Evolutionary conservation across 2,888 invertebrate species (phyloP), one percentile per base, ranked within the genome.

Genomic region (Metalampra italica): DNA sequence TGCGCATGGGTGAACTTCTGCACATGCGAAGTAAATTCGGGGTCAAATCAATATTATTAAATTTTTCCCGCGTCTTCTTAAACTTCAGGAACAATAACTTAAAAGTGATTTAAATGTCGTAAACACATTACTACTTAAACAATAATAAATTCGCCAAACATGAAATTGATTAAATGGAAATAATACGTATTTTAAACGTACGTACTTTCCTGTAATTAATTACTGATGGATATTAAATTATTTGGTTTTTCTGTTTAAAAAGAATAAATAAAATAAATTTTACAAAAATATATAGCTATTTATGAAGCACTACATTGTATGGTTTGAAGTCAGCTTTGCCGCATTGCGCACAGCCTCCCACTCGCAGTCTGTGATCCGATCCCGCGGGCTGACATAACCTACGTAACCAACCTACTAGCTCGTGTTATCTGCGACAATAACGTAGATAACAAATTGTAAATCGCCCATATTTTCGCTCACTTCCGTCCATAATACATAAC

Each of bases 271-370:
- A 22, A 5, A 22, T 22, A 22, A 22, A 22, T 22, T n/a, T n/a
- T n/a, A n/a, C n/a, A n/a, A 22, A 22, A 22, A 22, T 22, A 22
- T 22, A 22, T 22, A 22, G 5, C 22, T 22, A 22, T 22, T 22
- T 22, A 22, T 22, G 22, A 2, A 22, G 22, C 22, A 22, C 2
- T 22, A 22, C 5, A 22, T 22, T 22, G 2, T 65, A 70, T 75
- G 67, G 74, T 74, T 72, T 71, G 65, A 69, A 64, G 64, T 69
- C 70, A 75, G 67, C 64, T 70, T 68, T 88, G 81, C 76, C 88
- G 88, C 88, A 88, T 72, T 89, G 89, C 89, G 89, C 89, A 88
- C 87, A 87, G 87, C 88, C 75, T 87, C 88, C 85, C 75, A 58
- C 50, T 56, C 50, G 81, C 84, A 82, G 86, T 87, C 73, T 71